Evolutionary conservation across 2,113 vertebrate species (phyloP), one percentile per base, ranked within the genome.

Genomic region (Callithrix jacchus): DNA sequence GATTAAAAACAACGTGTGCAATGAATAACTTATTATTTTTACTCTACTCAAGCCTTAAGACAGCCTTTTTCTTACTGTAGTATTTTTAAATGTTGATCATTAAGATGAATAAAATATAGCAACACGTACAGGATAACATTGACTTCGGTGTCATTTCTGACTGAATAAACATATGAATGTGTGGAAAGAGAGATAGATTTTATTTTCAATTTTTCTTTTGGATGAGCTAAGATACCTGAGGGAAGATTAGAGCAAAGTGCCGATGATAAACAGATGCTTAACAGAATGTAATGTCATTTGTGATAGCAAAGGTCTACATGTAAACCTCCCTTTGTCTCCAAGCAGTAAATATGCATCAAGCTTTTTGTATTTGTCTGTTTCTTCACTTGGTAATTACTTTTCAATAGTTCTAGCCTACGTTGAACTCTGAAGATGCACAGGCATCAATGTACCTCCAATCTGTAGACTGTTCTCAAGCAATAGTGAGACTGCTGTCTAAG

Each of bases 81-180:
- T 96, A 96, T 96, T 97, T 97, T 96, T 87, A 90, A 95, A 95
- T 96, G 95, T 97, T 95, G 83, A 90, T 91, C 92, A 96, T 92
- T 88, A 90, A 92, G 88, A 92, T 94, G 91, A 86, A 96, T 91
- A 96, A 97, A 81, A 94, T 91, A 86, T 30, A 82, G 73, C 93
- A 90, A 54, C 76, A 87, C 84, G 74, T 64, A 77, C 12, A 74
- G 96, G 45, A 54, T 76, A 88, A 86, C 58, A 21, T 8, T 77
- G 85, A 94, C 90, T 90, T 80, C 87, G 74, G 42, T 58, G 73
- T 40, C 88, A 83, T 74, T 71, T 54, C 49, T 61, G 66, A 92
- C 93, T 95, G 80, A 97, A 94, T 94, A 95, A 94, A 52, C 76
- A 37, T 61, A 86, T 54, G 49, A 80, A 96, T 91, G 81, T 93